Evolutionary conservation across 2,888 invertebrate species (phyloP), one percentile per base, ranked within the genome.

Genomic region (Eumerus sabulonum): DNA sequence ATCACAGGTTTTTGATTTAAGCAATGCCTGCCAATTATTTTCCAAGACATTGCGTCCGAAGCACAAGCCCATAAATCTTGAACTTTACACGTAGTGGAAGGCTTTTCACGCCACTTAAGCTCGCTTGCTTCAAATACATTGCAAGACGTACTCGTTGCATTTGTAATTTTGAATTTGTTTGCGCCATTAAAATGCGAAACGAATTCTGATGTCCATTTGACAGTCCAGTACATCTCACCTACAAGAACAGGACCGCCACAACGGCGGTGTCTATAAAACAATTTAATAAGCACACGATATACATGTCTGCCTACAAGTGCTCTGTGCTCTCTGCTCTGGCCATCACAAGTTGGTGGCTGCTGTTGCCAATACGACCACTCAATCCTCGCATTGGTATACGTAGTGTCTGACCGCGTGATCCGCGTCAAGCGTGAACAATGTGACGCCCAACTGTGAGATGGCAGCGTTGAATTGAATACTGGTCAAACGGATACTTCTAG

Each of bases 121-220:
- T 51, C 45, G 7, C 27, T 27, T 27, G 27, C 16, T 7, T 35
- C 18, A 45, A 47, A 54, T 38, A 36, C 27, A 27, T 40, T 56
- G 54, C 47, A 36, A 40, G 35, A 16, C 40, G 42, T 27, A 38
- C 45, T 42, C 50, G 42, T 19, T 54, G 60, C 59, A 60, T 73
- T 74, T 56, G 56, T 68, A 67, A 68, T 63, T 63, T 51, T 18
- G 9, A 76, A 68, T 53, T 63, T 63, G 63, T 68, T 45, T 68
- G 50, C 17, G n/a, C 67, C 56, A 74, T 74, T 74, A 67, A 74
- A 76, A 68, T 53, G 74, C 57, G 57, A 56, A 63, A 47, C 63
- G 62, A 57, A 76, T 76, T 76, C 63, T 51, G 40, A 11, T 18
- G 47, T 68, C 50, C 45, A 38, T 62, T 68, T 63, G 56, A 74